phyloP scores from a whole-genome alignment of 2,888 invertebrate genomes.

The Cephonodes hylas region DNA sequence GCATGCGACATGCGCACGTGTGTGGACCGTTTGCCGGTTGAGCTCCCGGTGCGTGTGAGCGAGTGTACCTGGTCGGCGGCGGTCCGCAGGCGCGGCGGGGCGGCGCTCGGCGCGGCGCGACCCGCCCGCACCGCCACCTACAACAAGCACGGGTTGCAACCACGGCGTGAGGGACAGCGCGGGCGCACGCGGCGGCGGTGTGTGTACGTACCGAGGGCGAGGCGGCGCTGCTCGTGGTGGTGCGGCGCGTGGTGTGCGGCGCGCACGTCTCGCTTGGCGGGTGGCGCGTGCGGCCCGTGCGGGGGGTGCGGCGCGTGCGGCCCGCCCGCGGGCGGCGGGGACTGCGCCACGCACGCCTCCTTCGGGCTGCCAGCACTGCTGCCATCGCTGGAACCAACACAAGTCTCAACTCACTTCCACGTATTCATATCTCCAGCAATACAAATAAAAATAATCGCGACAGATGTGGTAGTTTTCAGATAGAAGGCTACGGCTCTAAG shows the following conservation, averaged over 20 bases:
- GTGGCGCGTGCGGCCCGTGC: slow-evolving; percentile 25
- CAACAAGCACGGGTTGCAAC: neutral
- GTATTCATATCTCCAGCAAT: too few relatives aligned
- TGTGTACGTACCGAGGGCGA: too few relatives aligned
- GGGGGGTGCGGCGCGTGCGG: slow-evolving; percentile 33
- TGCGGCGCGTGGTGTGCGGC: neutral
- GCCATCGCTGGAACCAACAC: slow-evolving; percentile 60
- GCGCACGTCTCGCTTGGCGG: slow-evolving; percentile 21
- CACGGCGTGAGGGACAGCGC: too few relatives aligned
- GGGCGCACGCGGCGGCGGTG: too few relatives aligned
- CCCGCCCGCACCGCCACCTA: slow-evolving; percentile 59
- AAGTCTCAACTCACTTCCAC: neutral
- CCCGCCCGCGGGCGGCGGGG: slow-evolving; percentile 59
- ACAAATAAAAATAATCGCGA: too few relatives aligned
- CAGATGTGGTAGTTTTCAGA: too few relatives aligned
- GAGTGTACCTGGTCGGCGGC: slow-evolving; percentile 53
- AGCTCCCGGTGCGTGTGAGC: too few relatives aligned
- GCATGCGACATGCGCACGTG: too few relatives aligned
- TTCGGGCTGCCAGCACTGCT: slow-evolving; percentile 76
- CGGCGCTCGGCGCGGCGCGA: slow-evolving; percentile 63
- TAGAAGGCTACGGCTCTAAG: too few relatives aligned
- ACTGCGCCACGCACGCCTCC: slow-evolving; percentile 69
- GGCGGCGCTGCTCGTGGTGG: too few relatives aligned
- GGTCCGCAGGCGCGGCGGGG: slow-evolving; percentile 52
- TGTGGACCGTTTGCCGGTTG: too few relatives aligned